Base-by-base conservation (phyloP, 2,888 invertebrate species). In the Teinopalpus imperialis region DNA sequence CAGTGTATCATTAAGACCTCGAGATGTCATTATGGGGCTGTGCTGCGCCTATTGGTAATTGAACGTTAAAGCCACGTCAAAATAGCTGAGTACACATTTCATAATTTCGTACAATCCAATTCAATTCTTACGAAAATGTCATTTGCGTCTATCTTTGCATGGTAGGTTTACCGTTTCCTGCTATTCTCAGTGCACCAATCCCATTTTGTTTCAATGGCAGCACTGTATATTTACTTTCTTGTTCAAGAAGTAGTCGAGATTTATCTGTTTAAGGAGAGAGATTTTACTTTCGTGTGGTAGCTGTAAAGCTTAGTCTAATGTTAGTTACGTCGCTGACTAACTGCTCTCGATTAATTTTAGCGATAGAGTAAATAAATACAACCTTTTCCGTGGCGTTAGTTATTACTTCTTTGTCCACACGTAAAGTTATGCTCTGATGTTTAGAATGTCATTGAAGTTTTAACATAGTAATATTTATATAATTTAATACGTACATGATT, bases 31-130 rank as follows among this genome's bases (percentile, higher is more conserved):
- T 75, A 70, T 53, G 53, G 58, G 63, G 59, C 59, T 59, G 62
- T 53, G 51, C 49, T 62, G 60, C 63, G 63, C 64, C 63, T 61
- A 65, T 66, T 66, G 57, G 57, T 72, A 73, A 77, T 73, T 76
- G 65, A 69, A 66, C 64, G 59, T 57, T 57, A 49, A 27, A 35
- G 8, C 8, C 21, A 32, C 8, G 29, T 23, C 39, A 4, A 34
- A 32, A 34, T 12, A 21, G 27, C 20, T 21, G 26, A 18, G n/a
- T 43, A 7, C 6, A 31, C 18, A 16, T 30, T 30, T 29, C 43
- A 43, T 36, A 30, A 36, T 44, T 34, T 20, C 8, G 6, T 13
- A 6, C 21, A 18, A 12, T 9, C 29, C 2, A 34, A 21, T 46
- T 40, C 29, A 14, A 35, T 21, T 20, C 26, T 29, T 40, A 35